Evolutionary conservation across 64 coral and sea anemone species (phyloP).

Genomic region (Montipora cactus): DNA sequence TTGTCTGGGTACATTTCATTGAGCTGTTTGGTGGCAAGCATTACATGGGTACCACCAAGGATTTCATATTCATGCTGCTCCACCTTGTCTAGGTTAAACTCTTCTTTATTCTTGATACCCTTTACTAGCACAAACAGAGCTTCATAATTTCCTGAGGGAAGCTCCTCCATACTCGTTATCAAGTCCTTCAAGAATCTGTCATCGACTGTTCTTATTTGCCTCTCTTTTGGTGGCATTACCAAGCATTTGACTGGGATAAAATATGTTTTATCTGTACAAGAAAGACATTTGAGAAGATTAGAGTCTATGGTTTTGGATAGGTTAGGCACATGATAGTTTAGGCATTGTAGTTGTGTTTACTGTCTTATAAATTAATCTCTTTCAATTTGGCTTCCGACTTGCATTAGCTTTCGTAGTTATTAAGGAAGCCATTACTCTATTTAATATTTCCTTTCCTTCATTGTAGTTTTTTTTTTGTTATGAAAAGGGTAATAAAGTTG

Average conservation of each 20-base stretch:
- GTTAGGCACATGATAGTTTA: neutral
- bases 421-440: too few relatives aligned
- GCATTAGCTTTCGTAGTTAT: too few relatives aligned
- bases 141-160: conserved; percentile 45
- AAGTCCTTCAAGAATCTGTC: conserved; percentile 34
- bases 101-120: conserved; percentile 27
- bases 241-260: conserved; percentile 45
- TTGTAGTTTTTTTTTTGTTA: too few relatives aligned
- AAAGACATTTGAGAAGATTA: neutral
- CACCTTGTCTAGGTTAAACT: conserved; percentile 25
- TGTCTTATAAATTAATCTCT: neutral
- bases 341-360: neutral
- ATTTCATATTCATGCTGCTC: conserved; percentile 65
- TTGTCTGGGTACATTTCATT: conserved; percentile 28
- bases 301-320: neutral
- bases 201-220: conserved; percentile 54
- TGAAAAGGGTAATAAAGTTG: too few relatives aligned
- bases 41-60: conserved; percentile 62
- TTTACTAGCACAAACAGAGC: conserved; percentile 49
- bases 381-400: too few relatives aligned
- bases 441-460: too few relatives aligned
- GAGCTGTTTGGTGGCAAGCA: conserved; percentile 57
- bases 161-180: neutral
- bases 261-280: conserved; percentile 39
- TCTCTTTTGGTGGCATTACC: conserved; percentile 29